Base-by-base conservation (phyloP, 1,140 invertebrate genomes). In the Varroa destructor region DNA sequence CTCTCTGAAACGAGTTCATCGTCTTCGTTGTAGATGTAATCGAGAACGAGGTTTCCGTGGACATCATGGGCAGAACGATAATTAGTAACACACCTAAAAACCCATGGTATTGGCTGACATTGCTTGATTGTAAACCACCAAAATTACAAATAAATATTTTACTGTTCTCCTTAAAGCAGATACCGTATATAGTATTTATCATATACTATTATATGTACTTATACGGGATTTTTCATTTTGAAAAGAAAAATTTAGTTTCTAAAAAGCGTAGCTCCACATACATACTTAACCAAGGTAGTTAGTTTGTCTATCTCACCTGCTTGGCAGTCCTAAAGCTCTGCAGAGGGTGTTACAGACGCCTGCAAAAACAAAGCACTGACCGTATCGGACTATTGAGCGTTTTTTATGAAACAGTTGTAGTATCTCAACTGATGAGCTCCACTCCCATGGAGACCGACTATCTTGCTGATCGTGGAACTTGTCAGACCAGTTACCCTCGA, bases 361-460 rank as follows among this genome's bases (percentile, higher is more conserved):
- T 57, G 87, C 84, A 76, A 88, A 89, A 0, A 89, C 87, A 87
- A 87, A 89, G 77, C 87, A 89, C 76, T 89, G 88, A 1, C 87
- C 87, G 77, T 86, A 89, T 40, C 83, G 84, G 12, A 89, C 87
- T 6, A 85, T 81, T 72, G 80, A 77, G 76, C 83, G 80, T 0
- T 81, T 84, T 71, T 83, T 81, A 67, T 86, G 78, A 77, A 83
- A 87, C 74, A 87, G 77, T 70, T 84, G 81, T 8, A 87, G 76
- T 74, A 87, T 87, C 10, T 82, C 81, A 1, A 84, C 82, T 56
- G 83, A 85, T 14, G 86, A 87, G 43, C 83, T 86, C 86, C 86
- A 87, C 40, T 83, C 82, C 1, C 83, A 82, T 0, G 86, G 86
- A 0, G 85, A 81, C 0, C 82, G 84, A 0, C 87, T 88, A 72